A percentile compares a stretch with the other conserved stretches of the same genome.
Evolutionary conservation across 1,140 invertebrate genomes (phyloP).

Genomic region (Spodoptera frugiperda): DNA sequence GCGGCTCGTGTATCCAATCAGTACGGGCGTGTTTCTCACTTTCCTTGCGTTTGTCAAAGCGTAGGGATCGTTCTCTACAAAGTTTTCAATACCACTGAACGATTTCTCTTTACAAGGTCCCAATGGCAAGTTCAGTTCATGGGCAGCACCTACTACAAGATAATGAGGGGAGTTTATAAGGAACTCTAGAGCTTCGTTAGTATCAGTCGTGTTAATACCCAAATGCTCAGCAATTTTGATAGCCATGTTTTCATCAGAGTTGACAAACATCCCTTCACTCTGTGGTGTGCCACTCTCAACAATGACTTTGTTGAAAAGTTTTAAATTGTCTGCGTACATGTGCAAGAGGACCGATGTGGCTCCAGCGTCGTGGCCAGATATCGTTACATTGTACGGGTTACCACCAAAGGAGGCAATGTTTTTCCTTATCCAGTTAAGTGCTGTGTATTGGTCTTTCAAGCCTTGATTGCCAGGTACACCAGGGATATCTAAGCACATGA

Average conservation of each 20-base stretch:
- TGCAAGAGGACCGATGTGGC: conserved; percentile 71
- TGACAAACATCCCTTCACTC: conserved; percentile 68
- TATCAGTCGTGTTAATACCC: conserved; percentile 69
- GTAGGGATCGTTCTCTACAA: conserved; percentile 73
- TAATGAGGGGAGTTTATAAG: conserved; percentile 60
- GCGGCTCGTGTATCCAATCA: conserved; percentile 74
- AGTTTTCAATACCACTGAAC: conserved; percentile 75
- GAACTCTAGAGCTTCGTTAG: conserved; percentile 69
- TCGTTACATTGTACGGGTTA: conserved; percentile 87
- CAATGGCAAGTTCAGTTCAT: conserved; percentile 65
- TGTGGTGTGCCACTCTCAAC: conserved; percentile 76
- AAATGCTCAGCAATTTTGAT: conserved; percentile 72
- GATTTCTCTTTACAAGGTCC: conserved; percentile 76
- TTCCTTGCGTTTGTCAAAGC: conserved; percentile 70
- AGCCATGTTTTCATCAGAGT: conserved; percentile 68
- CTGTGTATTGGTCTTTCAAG: conserved; percentile 89
- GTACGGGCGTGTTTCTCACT: conserved; percentile 70
- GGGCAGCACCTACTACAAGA: conserved; percentile 67
- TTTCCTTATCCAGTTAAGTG: conserved; percentile 88
- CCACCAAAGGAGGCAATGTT: conserved; percentile 91
- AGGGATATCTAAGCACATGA: conserved; percentile 76
- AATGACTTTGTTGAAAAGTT: conserved; percentile 76
- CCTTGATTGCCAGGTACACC: conserved; percentile 89
- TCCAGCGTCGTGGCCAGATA: conserved; percentile 77
- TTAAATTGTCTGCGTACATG: conserved; percentile 73